phyloP scores from a whole-genome alignment of 2,888 invertebrate species.

The Caradrina clavipalpis region DNA sequence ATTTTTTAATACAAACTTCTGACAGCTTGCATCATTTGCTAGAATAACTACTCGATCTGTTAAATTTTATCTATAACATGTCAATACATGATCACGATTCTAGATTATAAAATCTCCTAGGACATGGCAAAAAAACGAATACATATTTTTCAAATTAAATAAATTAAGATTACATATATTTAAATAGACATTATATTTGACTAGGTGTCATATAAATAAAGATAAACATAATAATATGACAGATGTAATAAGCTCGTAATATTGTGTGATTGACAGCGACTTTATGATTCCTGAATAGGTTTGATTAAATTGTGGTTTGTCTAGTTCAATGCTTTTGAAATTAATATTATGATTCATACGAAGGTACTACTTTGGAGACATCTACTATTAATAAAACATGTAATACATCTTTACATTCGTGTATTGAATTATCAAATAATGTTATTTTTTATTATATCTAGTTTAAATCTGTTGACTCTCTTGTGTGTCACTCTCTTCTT shows the following conservation, averaged over 20 bases:
- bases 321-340: slow-evolving; percentile 2
- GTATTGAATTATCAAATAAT: no score
- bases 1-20: no score
- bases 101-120: neutral
- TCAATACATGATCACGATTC: slow-evolving; percentile 1
- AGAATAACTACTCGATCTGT: neutral
- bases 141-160: slow-evolving; percentile 32
- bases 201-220: slow-evolving; percentile 42
- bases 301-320: slow-evolving; percentile 41
- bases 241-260: slow-evolving; percentile 34
- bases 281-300: slow-evolving; percentile 24
- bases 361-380: no score
- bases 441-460: no score
- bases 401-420: no score
- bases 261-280: slow-evolving; percentile 48
- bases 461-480: no score
- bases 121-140: neutral
- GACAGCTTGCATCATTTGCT: no score
- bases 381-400: no score
- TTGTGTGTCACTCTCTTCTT: no score
- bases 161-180: slow-evolving; percentile 41
- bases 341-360: neutral
- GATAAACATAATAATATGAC: slow-evolving; percentile 45
- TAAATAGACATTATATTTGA: slow-evolving; percentile 28
- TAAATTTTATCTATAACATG: slow-evolving; percentile 1